Evolutionary conservation across 2,888 invertebrate species (phyloP).

Genomic region (Phrixothrix hirtus): DNA sequence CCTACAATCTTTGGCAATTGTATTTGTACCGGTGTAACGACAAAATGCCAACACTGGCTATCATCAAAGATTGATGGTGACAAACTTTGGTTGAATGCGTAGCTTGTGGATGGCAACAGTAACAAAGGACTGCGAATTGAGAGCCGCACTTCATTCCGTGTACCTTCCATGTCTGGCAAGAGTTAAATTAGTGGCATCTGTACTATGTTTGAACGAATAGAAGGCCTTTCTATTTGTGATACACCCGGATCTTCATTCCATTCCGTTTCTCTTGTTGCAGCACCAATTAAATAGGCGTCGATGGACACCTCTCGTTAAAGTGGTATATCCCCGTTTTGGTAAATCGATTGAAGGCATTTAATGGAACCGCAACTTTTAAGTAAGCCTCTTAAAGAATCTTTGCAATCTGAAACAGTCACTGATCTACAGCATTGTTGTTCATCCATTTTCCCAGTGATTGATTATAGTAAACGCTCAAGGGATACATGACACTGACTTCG

Average conservation of each 20-base stretch:
- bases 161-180: neutral
- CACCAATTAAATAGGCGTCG: neutral
- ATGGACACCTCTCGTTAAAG: neutral
- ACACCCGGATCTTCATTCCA: neutral
- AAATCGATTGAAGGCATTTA: neutral
- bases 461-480: too few species aligned
- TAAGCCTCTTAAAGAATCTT: neutral
- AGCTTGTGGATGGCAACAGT: constrained; percentile 2
- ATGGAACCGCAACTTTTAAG: neutral
- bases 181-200: neutral
- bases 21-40: neutral
- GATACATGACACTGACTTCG: too few species aligned
- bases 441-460: too few species aligned
- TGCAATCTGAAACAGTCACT: neutral
- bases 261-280: neutral
- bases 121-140: neutral
- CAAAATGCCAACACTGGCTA: neutral
- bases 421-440: too few species aligned
- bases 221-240: neutral
- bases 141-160: neutral
- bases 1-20: neutral
- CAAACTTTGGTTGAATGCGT: neutral
- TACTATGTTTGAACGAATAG: neutral
- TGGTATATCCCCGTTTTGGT: neutral
- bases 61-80: neutral